Conservation (phyloP, 2,888 invertebrate species). For the Helleia helle region DNA sequence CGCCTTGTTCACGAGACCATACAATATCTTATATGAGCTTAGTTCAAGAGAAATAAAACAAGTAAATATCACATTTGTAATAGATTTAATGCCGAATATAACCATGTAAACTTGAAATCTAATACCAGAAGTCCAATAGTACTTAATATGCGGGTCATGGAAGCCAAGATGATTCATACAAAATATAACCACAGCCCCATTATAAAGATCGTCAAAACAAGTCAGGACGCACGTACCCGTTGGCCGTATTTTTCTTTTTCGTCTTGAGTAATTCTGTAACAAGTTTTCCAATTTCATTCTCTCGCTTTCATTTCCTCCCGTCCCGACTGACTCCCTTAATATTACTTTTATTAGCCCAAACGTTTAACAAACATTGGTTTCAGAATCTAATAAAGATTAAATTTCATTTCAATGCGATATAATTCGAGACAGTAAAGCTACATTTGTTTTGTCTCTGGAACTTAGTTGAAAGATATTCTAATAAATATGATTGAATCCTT, state of each 20-base stretch:
- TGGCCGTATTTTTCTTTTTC: constrained; percentile 60
- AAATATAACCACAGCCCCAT: not conserved
- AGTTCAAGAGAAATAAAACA: too few relatives aligned
- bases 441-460: constrained; percentile 5
- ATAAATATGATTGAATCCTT: too few relatives aligned
- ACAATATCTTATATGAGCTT: too few relatives aligned
- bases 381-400: constrained; percentile 54
- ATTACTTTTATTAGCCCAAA: constrained; percentile 70
- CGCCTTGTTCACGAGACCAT: too few relatives aligned
- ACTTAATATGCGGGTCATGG: too few relatives aligned
- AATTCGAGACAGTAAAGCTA: constrained; percentile 22
- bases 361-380: constrained; percentile 69
- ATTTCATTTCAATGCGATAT: constrained; percentile 43
- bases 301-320: constrained; percentile 69
- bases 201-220: constrained; percentile 21
- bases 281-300: constrained; percentile 74
- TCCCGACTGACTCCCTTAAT: constrained; percentile 54
- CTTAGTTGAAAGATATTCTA: not conserved
- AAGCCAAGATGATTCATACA: too few relatives aligned
- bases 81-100: too few relatives aligned
- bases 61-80: too few relatives aligned
- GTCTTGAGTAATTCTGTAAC: constrained; percentile 64
- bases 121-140: too few relatives aligned
- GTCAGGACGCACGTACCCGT: constrained; percentile 38
- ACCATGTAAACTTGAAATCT: too few relatives aligned